A percentile compares a stretch with the other conserved stretches of the same genome.
Evolutionary conservation across 2,113 vertebrate species (phyloP).

Genomic region (Corvus moneduloides): DNA sequence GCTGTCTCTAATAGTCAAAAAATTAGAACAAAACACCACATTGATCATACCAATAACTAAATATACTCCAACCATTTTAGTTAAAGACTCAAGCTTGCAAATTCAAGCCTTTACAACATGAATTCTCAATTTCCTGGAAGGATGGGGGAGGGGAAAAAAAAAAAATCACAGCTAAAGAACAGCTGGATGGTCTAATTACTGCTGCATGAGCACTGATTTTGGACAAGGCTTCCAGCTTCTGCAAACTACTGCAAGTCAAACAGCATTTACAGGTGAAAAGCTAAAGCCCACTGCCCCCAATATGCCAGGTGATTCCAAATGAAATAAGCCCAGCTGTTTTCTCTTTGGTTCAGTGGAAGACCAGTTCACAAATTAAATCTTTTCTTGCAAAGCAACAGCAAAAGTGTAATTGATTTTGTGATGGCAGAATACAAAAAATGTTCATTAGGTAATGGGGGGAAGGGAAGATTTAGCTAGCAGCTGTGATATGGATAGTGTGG

Average conservation of each 20-base stretch:
- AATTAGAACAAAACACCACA: neutral
- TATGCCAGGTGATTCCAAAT: neutral
- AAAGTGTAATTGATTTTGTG: neutral
- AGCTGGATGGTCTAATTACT: neutral
- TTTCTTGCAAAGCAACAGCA: neutral
- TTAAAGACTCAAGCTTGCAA: neutral
- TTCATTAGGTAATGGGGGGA: neutral
- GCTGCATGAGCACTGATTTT: neutral
- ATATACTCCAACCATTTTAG: neutral
- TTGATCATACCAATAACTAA: neutral
- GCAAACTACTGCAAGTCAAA: neutral
- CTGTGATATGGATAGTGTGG: neutral
- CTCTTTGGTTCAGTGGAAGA: neutral
- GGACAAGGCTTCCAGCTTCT: neutral
- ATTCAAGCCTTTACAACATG: neutral
- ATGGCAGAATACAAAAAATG: neutral
- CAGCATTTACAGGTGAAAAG: neutral
- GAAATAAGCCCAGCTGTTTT: neutral
- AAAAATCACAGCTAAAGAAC: neutral
- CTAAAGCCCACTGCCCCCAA: neutral
- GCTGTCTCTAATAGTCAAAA: neutral
- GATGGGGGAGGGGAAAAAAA: rapidly evolving
- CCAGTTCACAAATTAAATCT: neutral
- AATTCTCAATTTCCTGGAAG: neutral
- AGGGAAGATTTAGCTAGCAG: neutral